phyloP scores from a whole-genome alignment of 2,888 invertebrate species.

The Dasysyrphus tricinctus region DNA sequence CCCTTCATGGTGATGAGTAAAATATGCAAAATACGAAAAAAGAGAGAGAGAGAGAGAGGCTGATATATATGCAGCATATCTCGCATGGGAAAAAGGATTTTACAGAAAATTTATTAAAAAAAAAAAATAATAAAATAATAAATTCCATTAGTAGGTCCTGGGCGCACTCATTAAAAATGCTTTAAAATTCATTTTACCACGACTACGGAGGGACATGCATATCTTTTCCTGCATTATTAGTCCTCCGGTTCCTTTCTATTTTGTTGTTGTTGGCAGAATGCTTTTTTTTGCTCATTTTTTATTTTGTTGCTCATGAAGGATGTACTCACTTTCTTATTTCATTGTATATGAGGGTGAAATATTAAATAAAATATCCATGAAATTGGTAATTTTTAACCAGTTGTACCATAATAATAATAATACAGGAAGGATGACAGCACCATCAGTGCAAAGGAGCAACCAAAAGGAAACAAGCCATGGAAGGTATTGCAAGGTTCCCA shows the following conservation, averaged over 20 bases:
- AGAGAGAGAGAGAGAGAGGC: not conserved
- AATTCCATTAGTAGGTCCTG: slow-evolving; percentile 69
- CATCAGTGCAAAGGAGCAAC: not conserved
- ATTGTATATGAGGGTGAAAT: slow-evolving; percentile 49
- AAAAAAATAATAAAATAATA: slow-evolving; percentile 46
- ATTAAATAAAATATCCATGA: slow-evolving; percentile 66
- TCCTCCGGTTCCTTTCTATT: slow-evolving; percentile 20
- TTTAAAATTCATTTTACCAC: slow-evolving; percentile 71
- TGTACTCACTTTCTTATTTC: not conserved
- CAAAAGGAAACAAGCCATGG: slow-evolving; percentile 4
- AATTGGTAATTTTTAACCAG: slow-evolving; percentile 64
- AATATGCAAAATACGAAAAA: slow-evolving; percentile 52
- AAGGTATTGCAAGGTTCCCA: not conserved
- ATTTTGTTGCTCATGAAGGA: slow-evolving; percentile 1
- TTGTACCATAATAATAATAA: slow-evolving; percentile 55
- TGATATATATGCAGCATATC: not conserved
- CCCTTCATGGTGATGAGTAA: slow-evolving; percentile 34
- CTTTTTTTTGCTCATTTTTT: not conserved
- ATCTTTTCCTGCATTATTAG: slow-evolving; percentile 64
- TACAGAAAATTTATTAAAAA: not conserved
- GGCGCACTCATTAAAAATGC: slow-evolving; percentile 66
- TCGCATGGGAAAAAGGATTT: slow-evolving; percentile 2
- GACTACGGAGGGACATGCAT: slow-evolving; percentile 12
- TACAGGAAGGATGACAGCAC: slow-evolving; percentile 14
- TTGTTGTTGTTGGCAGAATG: slow-evolving; percentile 4